Evolutionary conservation across 2,113 vertebrate genomes (phyloP).

Genomic region (Alces alces): DNA sequence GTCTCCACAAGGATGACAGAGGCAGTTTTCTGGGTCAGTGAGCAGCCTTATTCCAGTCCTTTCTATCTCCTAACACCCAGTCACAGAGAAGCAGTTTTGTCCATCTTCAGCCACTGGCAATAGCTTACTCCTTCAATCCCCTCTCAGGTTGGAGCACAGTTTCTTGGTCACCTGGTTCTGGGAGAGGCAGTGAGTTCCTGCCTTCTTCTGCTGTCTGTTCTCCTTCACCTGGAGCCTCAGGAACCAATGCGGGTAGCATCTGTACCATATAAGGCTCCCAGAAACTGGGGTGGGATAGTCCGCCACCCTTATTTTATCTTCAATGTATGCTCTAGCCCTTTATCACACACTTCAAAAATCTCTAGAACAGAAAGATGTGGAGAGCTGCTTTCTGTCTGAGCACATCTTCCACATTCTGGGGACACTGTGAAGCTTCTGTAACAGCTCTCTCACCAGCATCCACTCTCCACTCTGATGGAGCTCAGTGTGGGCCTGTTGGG

Average conservation of each 20-base stretch:
- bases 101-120: background rate
- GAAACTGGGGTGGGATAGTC: background rate
- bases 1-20: background rate
- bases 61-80: background rate
- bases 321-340: background rate
- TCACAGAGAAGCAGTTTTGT: background rate
- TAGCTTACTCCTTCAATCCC: background rate
- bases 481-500: too few relatives aligned
- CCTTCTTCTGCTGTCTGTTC: background rate
- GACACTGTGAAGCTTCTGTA: background rate
- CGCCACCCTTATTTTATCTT: background rate
- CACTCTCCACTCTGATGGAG: too few relatives aligned
- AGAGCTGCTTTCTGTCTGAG: background rate
- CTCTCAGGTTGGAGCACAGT: background rate
- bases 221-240: background rate
- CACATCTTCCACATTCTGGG: background rate
- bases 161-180: background rate
- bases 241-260: accelerated
- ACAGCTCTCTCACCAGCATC: background rate
- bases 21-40: background rate
- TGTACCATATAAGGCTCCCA: background rate
- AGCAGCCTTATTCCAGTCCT: background rate
- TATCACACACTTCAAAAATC: background rate
- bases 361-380: background rate
- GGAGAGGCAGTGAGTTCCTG: background rate